Conservation (phyloP, 1,140 invertebrate genomes). For the Drosophila parvula region DNA sequence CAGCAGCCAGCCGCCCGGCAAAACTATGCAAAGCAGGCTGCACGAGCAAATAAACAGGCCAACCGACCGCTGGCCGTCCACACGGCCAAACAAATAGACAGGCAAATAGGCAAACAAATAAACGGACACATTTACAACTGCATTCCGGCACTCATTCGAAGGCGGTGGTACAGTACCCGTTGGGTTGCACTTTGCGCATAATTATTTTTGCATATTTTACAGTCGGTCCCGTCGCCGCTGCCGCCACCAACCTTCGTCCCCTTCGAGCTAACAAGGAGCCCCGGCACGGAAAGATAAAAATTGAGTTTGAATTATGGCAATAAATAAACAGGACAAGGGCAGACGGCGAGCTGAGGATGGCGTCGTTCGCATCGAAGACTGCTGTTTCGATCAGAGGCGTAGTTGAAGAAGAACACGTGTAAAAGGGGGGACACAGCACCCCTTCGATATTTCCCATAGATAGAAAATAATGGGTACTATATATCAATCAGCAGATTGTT, state of each 20-base stretch:
- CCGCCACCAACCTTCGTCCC: background rate
- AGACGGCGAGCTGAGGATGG: constrained; percentile 21
- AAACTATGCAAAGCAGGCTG: constrained; percentile 58
- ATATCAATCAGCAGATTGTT: no score
- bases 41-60: constrained; percentile 55
- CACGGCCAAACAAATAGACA: constrained; percentile 50
- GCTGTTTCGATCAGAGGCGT: constrained; percentile 24
- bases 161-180: constrained; percentile 36
- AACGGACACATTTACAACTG: constrained; percentile 79
- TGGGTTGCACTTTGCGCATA: constrained; percentile 78
- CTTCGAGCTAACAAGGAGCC: constrained; percentile 51
- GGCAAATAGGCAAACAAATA: constrained; percentile 70
- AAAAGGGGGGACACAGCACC: no score
- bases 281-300: constrained; percentile 72
- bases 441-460: no score
- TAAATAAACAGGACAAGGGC: constrained; percentile 61
- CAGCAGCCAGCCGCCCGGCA: constrained; percentile 1
- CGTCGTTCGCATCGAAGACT: constrained; percentile 4
- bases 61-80: constrained; percentile 4
- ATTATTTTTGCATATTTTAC: constrained; percentile 82
- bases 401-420: background rate
- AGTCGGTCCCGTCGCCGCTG: constrained; percentile 4
- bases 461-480: no score
- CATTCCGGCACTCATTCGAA: constrained; percentile 46
- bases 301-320: constrained; percentile 80